Conservation (phyloP, 1,140 invertebrate genomes). For the Solenopsis fugax region DNA sequence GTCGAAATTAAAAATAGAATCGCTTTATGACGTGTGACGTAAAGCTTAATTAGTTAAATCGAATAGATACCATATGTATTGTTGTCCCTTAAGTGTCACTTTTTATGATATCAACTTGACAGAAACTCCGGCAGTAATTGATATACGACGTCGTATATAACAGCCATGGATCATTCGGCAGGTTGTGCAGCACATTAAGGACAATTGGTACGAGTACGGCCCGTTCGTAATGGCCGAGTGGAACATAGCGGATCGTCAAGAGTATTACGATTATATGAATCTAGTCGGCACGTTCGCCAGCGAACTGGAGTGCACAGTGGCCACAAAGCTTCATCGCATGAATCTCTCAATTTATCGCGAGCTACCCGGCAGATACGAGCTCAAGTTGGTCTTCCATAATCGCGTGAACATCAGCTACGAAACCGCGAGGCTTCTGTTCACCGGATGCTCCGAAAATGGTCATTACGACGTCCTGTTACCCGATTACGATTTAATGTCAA, state of each 20-base stretch:
- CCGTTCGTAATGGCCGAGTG: slow-evolving; percentile 82
- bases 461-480: slow-evolving; percentile 81
- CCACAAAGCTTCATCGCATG: slow-evolving; percentile 78
- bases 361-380: slow-evolving; percentile 65
- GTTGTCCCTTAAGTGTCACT: not conserved
- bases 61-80: not conserved
- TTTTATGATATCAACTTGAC: slow-evolving; percentile 3
- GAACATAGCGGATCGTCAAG: slow-evolving; percentile 77
- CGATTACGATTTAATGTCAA: slow-evolving; percentile 20
- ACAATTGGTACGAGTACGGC: slow-evolving; percentile 80
- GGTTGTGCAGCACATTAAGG: slow-evolving; percentile 80
- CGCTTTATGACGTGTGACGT: not conserved
- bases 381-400: slow-evolving; percentile 79
- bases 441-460: slow-evolving; percentile 80
- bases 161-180: slow-evolving; percentile 46
- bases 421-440: slow-evolving; percentile 80
- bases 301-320: slow-evolving; percentile 81
- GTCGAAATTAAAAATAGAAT: not conserved
- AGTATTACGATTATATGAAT: slow-evolving; percentile 80
- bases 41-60: not conserved
- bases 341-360: slow-evolving; percentile 82
- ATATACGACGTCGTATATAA: slow-evolving; percentile 8
- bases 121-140: slow-evolving; percentile 6
- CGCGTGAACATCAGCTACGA: slow-evolving; percentile 59
- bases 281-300: slow-evolving; percentile 80